Base-by-base conservation (phyloP, 53 echinoderm and acorn worm species). In the Holothuria leucospilota region DNA sequence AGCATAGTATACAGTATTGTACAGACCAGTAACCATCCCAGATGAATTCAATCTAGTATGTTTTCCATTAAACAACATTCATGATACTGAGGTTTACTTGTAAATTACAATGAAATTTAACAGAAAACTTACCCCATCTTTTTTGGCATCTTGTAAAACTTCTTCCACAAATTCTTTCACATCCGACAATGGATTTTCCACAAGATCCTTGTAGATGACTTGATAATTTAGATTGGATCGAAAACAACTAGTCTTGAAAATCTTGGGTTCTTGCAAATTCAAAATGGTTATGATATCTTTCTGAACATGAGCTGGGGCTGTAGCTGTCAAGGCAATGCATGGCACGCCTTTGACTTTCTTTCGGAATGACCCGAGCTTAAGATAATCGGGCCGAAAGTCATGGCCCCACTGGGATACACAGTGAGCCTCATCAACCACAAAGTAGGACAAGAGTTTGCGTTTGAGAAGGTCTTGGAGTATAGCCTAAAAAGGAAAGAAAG, bases 331-430 rank as follows among this genome's bases (percentile, higher is more conserved):
- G 2, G 98, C 98, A 24, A 97, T 86, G 26, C 98, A 97, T 5
- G 95, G 95, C 29, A 91, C 59, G 11, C 71, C 82, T 59, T 59
- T 56, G 30, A 93, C 87, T 77, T 79, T 85, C 72, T 84, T 71
- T 21, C 92, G 90, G 11, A 97, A 63, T 16, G 46, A 68, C 8
- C 98, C 98, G 28, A 97, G 95, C 77, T 93, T 97, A 28, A 97
- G 80, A 82, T 97, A 97, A 59, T 93, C 93, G n/a, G 98, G 98
- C 26, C 98, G 72, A 85, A 97, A 97, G 64, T 97, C 98, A 58
- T 97, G 98, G 12, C 98, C 98, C 98, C 98, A 97, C 82, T 97
- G 98, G 13, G 98, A 97, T 6, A 97, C 98, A 51, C 98, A 97
- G 87, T 97, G 98, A 27, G 98, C 98, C 60, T 97, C 98, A 68